A percentile compares a stretch with the other conserved stretches of the same genome.
Conservation (phyloP, 1,140 invertebrate species). For the Bombus superbus region DNA sequence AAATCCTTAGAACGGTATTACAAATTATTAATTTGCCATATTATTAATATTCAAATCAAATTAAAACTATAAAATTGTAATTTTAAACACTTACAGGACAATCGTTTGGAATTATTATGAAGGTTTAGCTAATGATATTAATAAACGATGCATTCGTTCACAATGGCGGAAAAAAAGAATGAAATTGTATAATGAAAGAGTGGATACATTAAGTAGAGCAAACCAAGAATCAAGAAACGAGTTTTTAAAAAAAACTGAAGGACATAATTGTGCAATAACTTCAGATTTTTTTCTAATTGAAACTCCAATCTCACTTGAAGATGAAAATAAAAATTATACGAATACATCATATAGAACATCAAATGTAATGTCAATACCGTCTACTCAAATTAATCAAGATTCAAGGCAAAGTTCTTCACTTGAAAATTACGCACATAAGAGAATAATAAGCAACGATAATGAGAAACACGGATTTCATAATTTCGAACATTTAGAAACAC, state of each 20-base stretch:
- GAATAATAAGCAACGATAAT: neutral
- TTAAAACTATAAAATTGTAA: neutral
- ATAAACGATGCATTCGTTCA: slow-evolving; percentile 82
- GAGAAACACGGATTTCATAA: neutral
- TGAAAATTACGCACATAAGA: neutral
- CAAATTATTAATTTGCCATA: slow-evolving; percentile 54
- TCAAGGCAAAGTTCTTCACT: neutral
- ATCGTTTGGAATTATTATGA: slow-evolving; percentile 84
- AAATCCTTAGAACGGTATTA: slow-evolving; percentile 61
- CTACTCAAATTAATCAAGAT: neutral
- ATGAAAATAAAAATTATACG: slow-evolving; percentile 60
- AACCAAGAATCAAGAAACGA: neutral
- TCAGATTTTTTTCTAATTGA: neutral
- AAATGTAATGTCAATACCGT: neutral
- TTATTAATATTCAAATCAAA: neutral
- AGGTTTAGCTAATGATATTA: slow-evolving; percentile 83
- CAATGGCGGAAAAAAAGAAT: slow-evolving; percentile 85
- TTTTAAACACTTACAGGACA: slow-evolving; percentile 65
- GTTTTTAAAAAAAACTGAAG: neutral
- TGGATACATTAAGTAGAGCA: slow-evolving; percentile 61
- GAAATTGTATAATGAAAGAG: slow-evolving; percentile 83
- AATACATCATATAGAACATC: neutral
- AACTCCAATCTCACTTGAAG: slow-evolving; percentile 18
- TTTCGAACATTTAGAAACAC: neutral
- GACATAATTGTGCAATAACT: neutral